Base-by-base conservation (phyloP, 1,140 invertebrate species). In the Drosophila littoralis region DNA sequence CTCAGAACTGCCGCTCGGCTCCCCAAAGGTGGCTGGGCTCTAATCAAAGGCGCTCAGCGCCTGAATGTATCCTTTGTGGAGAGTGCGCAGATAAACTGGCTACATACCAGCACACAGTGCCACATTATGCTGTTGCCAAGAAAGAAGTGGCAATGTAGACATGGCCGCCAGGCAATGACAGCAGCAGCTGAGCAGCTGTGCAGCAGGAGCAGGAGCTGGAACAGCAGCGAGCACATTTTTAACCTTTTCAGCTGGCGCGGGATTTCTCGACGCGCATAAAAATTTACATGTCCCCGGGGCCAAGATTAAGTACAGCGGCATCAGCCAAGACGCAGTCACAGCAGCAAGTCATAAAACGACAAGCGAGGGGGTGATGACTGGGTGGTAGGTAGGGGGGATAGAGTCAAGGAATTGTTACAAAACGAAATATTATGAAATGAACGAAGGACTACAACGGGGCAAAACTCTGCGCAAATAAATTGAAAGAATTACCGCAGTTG, bases 241-340 rank as follows among this genome's bases (percentile, higher is more conserved):
- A 71, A 71, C 69, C 69, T 66, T 65, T 71, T 65, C 60, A 58
- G 67, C 15, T 55, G 32, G 52, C 72, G 68, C 54, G 72, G 43
- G 46, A 48, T 48, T 48, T 48, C 46, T 48, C 46, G 54, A 69
- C 58, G 79, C 80, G 84, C 85, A 90, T 89, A 90, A 90, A 91
- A 91, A 91, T 91, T 91, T 91, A 90, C 89, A 91, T 91, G 89
- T 91, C 89, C 89, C 89, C 73, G 81, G 89, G 89, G 89, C 79
- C 76, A 83, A 91, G 89, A 91, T 91, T 91, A 91, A 91, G 81
- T 85, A 90, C 82, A 77, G 72, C 76, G 80, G 63, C 77, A 54
- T 15, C 50, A 69, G 58, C 48, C 57, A 74, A 69, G 71, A 74
- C 64, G 71, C 54, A 65, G 69, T 65, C 17, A 60, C 43, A 60